Evolutionary conservation across 2,888 invertebrate genomes (phyloP).

Genomic region (Peribatodes rhomboidaria): DNA sequence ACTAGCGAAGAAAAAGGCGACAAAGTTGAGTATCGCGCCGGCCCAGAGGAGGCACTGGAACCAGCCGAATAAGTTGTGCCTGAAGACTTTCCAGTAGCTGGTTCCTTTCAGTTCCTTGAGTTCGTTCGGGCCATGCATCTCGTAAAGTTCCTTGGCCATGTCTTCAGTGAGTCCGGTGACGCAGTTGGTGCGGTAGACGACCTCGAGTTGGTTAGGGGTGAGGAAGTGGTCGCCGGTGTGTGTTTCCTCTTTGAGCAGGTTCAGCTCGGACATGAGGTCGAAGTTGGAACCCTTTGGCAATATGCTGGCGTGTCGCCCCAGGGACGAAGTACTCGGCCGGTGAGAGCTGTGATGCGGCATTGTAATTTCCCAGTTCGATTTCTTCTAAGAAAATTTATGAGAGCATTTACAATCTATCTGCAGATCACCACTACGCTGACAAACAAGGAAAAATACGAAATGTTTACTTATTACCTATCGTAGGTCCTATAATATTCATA

Average conservation of each 20-base stretch:
- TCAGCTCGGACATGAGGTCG: slow-evolving; percentile 59
- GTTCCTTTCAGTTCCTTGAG: slow-evolving; percentile 87
- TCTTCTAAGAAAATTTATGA: no score
- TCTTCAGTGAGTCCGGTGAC: slow-evolving; percentile 82
- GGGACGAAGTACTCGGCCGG: slow-evolving; percentile 51
- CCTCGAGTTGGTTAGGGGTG: slow-evolving; percentile 72
- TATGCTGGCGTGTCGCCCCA: slow-evolving; percentile 34
- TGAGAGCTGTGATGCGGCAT: slow-evolving; percentile 60
- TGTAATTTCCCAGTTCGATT: background rate
- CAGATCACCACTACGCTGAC: background rate
- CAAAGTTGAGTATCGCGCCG: slow-evolving; percentile 87
- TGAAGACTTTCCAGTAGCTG: slow-evolving; percentile 88
- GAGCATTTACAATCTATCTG: no score
- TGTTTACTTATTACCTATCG: no score
- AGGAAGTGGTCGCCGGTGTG: slow-evolving; percentile 80
- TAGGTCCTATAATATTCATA: background rate
- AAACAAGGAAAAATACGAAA: background rate
- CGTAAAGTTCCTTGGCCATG: slow-evolving; percentile 83
- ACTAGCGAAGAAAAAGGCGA: slow-evolving; percentile 76
- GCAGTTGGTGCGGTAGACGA: slow-evolving; percentile 77
- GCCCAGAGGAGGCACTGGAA: slow-evolving; percentile 90
- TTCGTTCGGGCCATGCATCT: slow-evolving; percentile 87
- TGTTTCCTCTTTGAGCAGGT: slow-evolving; percentile 71
- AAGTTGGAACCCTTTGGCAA: slow-evolving; percentile 43
- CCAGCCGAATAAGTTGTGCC: slow-evolving; percentile 90